Evolutionary conservation across 2,888 invertebrate genomes (phyloP).

Genomic region (Dusona sp.): DNA sequence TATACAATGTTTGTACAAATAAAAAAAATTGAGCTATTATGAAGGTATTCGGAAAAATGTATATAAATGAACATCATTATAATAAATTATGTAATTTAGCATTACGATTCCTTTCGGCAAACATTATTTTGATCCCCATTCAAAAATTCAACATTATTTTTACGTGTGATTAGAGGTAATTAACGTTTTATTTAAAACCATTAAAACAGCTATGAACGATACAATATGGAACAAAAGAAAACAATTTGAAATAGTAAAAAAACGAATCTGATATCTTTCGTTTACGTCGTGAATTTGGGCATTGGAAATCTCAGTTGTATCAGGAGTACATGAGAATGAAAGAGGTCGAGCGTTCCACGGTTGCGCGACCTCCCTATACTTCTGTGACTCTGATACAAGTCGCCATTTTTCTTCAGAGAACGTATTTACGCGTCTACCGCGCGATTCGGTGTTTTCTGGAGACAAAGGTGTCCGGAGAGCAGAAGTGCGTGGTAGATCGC

Average conservation of each 20-base stretch:
- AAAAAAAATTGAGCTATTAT: not conserved
- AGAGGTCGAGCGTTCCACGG: not conserved
- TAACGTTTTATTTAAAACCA: not conserved
- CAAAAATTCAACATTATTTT: not conserved
- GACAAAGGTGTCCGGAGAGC: not conserved
- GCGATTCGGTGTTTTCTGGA: not conserved
- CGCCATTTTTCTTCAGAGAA: constrained; percentile 10
- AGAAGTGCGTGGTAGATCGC: not conserved
- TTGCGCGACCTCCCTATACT: not conserved
- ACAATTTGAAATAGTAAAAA: not conserved
- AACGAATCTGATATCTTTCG: constrained; percentile 5
- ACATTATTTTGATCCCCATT: not conserved
- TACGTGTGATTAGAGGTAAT: not conserved
- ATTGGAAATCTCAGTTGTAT: constrained; percentile 33
- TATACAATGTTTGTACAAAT: not conserved
- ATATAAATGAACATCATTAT: no score
- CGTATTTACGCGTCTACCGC: not conserved
- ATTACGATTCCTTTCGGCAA: not conserved
- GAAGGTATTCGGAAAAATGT: no score
- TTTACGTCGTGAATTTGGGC: constrained; percentile 34
- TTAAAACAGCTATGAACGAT: not conserved
- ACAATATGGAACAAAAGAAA: not conserved
- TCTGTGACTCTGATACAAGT: not conserved
- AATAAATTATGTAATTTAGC: no score
- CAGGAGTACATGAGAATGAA: not conserved